Percentiles rank a stretch among this genome's conserved stretches.
Evolutionary conservation across 2,888 invertebrate species (phyloP).

Genomic region (Morpho helenor): DNA sequence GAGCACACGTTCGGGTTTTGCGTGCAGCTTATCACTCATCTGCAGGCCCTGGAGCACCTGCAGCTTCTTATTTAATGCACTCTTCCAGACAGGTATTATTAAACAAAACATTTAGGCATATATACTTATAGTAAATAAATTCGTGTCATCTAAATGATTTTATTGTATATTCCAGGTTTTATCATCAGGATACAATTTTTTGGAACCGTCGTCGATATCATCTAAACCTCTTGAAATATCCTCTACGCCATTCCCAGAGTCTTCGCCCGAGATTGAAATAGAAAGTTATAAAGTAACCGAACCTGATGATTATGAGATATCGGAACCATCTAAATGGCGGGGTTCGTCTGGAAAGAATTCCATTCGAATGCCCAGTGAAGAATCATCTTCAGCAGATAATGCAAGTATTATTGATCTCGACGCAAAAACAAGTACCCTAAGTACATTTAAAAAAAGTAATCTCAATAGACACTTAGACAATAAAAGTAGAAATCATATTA

Average conservation of each 20-base stretch:
- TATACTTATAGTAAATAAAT: not conserved
- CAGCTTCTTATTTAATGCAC: slow-evolving; percentile 66
- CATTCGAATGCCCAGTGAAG: slow-evolving; percentile 82
- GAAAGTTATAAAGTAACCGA: slow-evolving; percentile 72
- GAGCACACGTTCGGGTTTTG: slow-evolving; percentile 84
- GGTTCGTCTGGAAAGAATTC: slow-evolving; percentile 82
- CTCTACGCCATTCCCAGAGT: slow-evolving; percentile 55
- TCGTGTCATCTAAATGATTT: not conserved
- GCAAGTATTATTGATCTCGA: slow-evolving; percentile 68
- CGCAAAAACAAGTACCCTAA: slow-evolving; percentile 45
- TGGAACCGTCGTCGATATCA: slow-evolving; percentile 51
- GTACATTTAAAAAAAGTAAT: slow-evolving; percentile 52
- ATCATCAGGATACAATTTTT: slow-evolving; percentile 63
- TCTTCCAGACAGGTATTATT: slow-evolving; percentile 62
- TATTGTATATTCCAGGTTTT: slow-evolving; percentile 53
- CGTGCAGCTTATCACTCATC: slow-evolving; percentile 79
- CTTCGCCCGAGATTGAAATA: slow-evolving; percentile 47
- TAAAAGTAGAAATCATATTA: slow-evolving; percentile 33
- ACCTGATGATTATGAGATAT: slow-evolving; percentile 77
- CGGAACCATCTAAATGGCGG: slow-evolving; percentile 82
- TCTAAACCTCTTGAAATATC: slow-evolving; percentile 67
- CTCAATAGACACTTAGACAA: slow-evolving; percentile 28
- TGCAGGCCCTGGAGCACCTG: slow-evolving; percentile 60
- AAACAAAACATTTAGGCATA: not conserved
- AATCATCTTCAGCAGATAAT: slow-evolving; percentile 69